phyloP scores from a whole-genome alignment of 2,113 vertebrate genomes.

The Campylorhamphus procurvoides region DNA sequence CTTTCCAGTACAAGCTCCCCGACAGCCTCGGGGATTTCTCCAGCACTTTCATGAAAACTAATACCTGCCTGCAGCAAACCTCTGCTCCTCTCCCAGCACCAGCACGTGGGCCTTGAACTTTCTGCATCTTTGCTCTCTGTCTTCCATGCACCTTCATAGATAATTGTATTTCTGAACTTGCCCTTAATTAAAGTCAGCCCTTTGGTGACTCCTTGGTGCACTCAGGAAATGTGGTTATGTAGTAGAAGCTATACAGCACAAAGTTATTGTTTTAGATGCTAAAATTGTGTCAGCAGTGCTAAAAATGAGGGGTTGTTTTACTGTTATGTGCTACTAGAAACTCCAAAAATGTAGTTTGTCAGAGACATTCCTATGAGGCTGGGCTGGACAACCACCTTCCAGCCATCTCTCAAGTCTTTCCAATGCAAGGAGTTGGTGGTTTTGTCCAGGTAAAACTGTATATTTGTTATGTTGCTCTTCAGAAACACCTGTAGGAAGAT shows the following conservation, averaged over 20 bases:
- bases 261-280: not conserved
- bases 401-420: not conserved
- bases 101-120: not conserved
- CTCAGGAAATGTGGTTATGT: not conserved
- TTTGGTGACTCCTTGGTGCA: not conserved
- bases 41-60: constrained; percentile 18
- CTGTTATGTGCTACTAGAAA: not conserved
- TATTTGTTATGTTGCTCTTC: not conserved
- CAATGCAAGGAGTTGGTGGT: not conserved
- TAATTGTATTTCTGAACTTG: not conserved
- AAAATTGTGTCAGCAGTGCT: not conserved
- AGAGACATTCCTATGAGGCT: not conserved
- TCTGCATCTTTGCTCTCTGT: not conserved
- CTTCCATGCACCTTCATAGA: not conserved
- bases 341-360: not conserved
- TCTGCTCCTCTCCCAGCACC: not conserved
- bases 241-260: not conserved
- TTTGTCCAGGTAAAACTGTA: not conserved
- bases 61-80: constrained; percentile 10
- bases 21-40: not conserved
- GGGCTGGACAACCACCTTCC: not conserved
- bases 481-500: not conserved
- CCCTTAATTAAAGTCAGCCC: not conserved
- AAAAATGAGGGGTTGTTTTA: not conserved
- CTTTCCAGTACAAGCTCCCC: not conserved